Percentiles rank a stretch among this genome's conserved stretches.
These are phyloP conservation scores for Rhynchophorus ferrugineus DNA, from an alignment of 1,140 invertebrate species.

Conservation along the genomic window DNA sequence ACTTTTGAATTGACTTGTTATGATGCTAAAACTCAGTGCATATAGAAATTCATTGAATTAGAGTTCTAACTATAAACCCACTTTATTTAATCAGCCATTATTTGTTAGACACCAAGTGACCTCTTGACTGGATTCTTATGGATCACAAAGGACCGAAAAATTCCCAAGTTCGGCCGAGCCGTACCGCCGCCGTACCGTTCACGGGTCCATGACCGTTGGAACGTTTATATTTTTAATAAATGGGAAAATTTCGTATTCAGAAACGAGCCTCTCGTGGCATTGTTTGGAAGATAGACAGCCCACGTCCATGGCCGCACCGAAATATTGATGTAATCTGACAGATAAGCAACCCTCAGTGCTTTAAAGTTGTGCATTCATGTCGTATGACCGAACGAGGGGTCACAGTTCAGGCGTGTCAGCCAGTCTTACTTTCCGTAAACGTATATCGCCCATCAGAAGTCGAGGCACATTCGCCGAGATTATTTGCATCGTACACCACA, in stretches of 20 bases:
- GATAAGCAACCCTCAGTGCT: constrained; percentile 31
- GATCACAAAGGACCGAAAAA: not conserved
- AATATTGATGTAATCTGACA: constrained; percentile 36
- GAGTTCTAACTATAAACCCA: too few relatives aligned
- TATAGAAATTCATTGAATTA: too few relatives aligned
- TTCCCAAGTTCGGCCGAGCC: not conserved
- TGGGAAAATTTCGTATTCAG: constrained; percentile 36
- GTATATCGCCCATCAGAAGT: constrained; percentile 22
- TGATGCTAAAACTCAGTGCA: too few relatives aligned
- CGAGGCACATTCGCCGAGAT: constrained; percentile 11
- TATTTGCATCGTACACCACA: constrained; percentile 6
- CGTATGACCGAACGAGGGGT: constrained; percentile 19
- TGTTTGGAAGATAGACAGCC: constrained; percentile 32
- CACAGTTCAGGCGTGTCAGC: constrained; percentile 16
- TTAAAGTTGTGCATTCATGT: constrained; percentile 19
- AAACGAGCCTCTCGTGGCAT: constrained; percentile 28
- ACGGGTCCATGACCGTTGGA: constrained; percentile 27
- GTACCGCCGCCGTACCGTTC: not conserved
- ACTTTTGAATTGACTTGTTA: too few relatives aligned
- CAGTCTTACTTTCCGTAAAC: constrained; percentile 19
- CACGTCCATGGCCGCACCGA: constrained; percentile 31
- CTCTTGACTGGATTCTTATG: too few relatives aligned
- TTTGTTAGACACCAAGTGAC: too few relatives aligned
- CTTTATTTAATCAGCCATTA: too few relatives aligned
- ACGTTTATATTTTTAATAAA: constrained; percentile 28